These are phyloP conservation scores for Belonocnema kinseyi DNA, from an alignment of 1,140 invertebrate genomes.

Conservation along the genomic window DNA sequence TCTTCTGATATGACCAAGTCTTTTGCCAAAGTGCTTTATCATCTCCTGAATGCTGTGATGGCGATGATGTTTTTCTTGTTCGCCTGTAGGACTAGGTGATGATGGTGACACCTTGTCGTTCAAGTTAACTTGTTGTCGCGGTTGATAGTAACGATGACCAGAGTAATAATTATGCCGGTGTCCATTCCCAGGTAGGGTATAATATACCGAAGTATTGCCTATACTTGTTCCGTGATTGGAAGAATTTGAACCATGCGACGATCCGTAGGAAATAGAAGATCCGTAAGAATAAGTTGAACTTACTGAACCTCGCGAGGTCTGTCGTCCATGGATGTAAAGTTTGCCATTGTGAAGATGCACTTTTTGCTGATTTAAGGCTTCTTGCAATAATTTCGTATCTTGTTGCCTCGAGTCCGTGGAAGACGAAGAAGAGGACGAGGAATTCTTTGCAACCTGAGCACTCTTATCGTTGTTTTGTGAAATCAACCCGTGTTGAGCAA, in stretches of 20 bases:
- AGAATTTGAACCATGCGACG: conserved; percentile 59
- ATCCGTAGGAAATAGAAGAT: conserved; percentile 60
- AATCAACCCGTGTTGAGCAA: conserved; percentile 11
- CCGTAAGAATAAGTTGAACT: conserved; percentile 68
- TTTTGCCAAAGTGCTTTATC: conserved; percentile 81
- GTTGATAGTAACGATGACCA: conserved; percentile 44
- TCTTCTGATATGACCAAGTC: conserved; percentile 75
- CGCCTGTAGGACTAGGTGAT: conserved; percentile 59
- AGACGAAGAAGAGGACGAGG: conserved; percentile 32
- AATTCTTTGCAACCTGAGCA: conserved; percentile 46
- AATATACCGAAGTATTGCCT: conserved; percentile 61
- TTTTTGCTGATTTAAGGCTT: conserved; percentile 57
- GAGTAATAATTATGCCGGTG: conserved; percentile 58
- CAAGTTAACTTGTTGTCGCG: conserved; percentile 51
- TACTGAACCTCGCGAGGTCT: conserved; percentile 65
- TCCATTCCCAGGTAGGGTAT: conserved; percentile 65
- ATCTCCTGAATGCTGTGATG: conserved; percentile 81
- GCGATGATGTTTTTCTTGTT: conserved; percentile 68
- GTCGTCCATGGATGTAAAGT: conserved; percentile 46
- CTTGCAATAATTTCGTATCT: conserved; percentile 59
- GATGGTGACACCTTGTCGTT: conserved; percentile 55
- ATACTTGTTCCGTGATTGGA: conserved; percentile 60
- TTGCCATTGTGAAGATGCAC: conserved; percentile 41
- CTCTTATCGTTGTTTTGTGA: conserved; percentile 17
- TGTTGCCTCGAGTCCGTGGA: conserved; percentile 48